Evolutionary conservation across 2,797 vertebrate species (phyloP), one percentile per base, ranked within the genome.

Genomic region (Lepus townsendii): DNA sequence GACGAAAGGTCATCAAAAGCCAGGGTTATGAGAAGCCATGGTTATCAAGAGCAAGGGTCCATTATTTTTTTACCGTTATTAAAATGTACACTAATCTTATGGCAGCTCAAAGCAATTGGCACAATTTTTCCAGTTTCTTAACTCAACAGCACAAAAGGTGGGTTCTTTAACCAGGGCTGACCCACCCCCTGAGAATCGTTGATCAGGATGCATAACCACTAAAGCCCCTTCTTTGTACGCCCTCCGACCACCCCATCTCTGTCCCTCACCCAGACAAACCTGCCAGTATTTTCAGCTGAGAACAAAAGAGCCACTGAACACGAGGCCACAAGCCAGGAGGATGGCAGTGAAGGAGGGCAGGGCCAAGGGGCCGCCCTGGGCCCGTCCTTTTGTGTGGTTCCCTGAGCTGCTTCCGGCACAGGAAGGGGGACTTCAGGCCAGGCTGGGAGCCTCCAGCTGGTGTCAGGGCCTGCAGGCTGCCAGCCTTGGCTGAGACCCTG

Each of bases 61-160:
- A 52, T 60, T 57, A 72, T 73, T 88, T 66, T 38, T 38, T 66
- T 63, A 20, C 20, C 88, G 22, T 71, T 68, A 87, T 71, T 62
- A 73, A 93, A 54, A 77, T 42, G 42, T 80, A 88, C 57, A 88
- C 9, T 62, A 84, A 27, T 62, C 7, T 38, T 84, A 68, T 0
- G 38, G 30, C 42, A 88, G 62, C 47, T 88, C 52, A 57, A 78
- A 87, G 88, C 54, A 77, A 73, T 8, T 92, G 95, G 86, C 92
- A 93, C 38, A 54, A 14, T 22, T 32, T 78, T 95, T 96, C 93
- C 97, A 97, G 95, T 96, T 97, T 95, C 80, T 88, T 69, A 77
- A 82, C 57, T 26, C 5, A 80, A 84, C 0, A 80, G 73, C 62
- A 93, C 84, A 91, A 78, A 83, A 83, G 7, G 30, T 63, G 86